A percentile compares a stretch with the other conserved stretches of the same genome.
Conservation (phyloP, 1,140 invertebrate genomes). For the Drosophila melanica region DNA sequence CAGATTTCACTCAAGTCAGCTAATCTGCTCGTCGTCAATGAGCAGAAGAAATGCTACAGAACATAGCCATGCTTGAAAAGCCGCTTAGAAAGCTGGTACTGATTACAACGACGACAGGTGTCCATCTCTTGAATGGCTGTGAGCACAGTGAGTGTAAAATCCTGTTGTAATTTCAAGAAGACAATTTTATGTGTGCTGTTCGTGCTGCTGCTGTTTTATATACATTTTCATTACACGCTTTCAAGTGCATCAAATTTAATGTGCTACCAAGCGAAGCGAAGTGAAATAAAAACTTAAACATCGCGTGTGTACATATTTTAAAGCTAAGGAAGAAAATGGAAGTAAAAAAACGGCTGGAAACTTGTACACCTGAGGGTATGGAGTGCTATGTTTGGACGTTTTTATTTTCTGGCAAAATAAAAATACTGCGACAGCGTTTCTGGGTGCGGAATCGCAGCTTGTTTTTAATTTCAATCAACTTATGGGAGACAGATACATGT, state of each 20-base stretch:
- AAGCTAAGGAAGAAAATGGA: constrained; percentile 19
- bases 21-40: neutral
- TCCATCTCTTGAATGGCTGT: constrained; percentile 15
- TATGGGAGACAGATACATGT: constrained; percentile 35
- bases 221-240: constrained; percentile 43
- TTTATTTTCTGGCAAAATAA: neutral
- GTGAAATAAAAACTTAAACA: constrained; percentile 28
- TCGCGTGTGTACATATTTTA: constrained; percentile 30
- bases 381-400: neutral
- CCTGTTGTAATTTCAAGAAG: constrained; percentile 22
- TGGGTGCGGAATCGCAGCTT: constrained; percentile 32
- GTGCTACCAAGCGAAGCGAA: constrained; percentile 11
- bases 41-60: neutral
- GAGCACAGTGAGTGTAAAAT: constrained; percentile 38
- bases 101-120: constrained; percentile 29
- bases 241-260: constrained; percentile 48
- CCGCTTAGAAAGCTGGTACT: neutral
- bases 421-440: constrained; percentile 19
- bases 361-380: constrained; percentile 38
- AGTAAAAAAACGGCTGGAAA: constrained; percentile 36
- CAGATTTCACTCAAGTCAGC: neutral
- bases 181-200: constrained; percentile 33
- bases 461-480: constrained; percentile 70
- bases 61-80: neutral
- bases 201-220: constrained; percentile 36